Conservation (phyloP, 2,113 vertebrate genomes). For the Lontra canadensis region DNA sequence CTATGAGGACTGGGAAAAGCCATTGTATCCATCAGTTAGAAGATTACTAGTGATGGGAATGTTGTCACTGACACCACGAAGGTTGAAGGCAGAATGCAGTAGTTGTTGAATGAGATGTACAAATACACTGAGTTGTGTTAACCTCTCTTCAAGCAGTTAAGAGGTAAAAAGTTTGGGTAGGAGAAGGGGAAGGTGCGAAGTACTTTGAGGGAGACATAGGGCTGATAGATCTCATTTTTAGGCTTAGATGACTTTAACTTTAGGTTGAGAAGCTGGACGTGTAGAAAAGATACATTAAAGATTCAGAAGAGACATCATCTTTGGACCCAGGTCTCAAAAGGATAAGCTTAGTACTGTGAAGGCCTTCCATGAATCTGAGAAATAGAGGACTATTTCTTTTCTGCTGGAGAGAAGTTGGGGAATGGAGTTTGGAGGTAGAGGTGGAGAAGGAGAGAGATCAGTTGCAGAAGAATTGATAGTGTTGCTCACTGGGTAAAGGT, state of each 20-base stretch:
- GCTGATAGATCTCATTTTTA: background rate
- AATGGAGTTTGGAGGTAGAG: background rate
- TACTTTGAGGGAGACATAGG: background rate
- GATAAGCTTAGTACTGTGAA: background rate
- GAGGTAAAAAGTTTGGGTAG: background rate
- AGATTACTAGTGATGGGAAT: background rate
- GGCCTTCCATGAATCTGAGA: background rate
- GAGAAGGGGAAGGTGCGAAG: background rate
- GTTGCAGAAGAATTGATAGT: background rate
- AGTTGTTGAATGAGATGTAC: background rate
- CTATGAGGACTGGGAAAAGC: background rate
- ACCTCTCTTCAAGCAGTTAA: background rate
- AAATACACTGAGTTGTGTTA: background rate
- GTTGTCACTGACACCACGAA: background rate
- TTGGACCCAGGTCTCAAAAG: background rate
- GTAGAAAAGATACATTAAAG: background rate
- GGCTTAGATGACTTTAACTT: background rate
- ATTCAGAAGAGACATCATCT: background rate
- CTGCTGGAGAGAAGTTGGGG: background rate
- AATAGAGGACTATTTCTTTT: background rate
- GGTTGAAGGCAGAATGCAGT: background rate
- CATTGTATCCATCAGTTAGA: background rate
- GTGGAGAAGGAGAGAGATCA: background rate
- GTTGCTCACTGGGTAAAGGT: background rate
- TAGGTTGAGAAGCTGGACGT: background rate